A percentile compares a stretch with the other conserved stretches of the same genome.
These are phyloP conservation scores for Abscondita cerata DNA, from an alignment of 2,888 invertebrate species.

Conservation along the genomic window DNA sequence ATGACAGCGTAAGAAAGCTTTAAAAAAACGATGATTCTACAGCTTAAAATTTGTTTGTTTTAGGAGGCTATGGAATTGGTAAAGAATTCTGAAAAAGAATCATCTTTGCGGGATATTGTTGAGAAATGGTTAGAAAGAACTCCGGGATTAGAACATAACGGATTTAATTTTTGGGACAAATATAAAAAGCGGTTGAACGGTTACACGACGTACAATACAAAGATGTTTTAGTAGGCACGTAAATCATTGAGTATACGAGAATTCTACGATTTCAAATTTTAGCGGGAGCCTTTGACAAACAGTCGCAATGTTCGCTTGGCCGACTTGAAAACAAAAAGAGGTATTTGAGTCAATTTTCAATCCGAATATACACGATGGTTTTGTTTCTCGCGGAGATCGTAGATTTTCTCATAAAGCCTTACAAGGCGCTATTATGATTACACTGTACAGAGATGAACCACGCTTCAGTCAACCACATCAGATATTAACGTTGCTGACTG, in stretches of 20 bases:
- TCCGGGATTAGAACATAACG: slow-evolving; percentile 84
- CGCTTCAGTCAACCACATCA: slow-evolving; percentile 98
- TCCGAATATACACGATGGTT: slow-evolving; percentile 79
- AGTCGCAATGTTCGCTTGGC: slow-evolving; percentile 69
- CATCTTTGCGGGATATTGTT: slow-evolving; percentile 84
- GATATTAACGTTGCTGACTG: slow-evolving; percentile 92
- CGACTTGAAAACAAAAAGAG: slow-evolving; percentile 80
- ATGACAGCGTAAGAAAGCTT: slow-evolving; percentile 61
- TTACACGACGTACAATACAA: slow-evolving; percentile 75
- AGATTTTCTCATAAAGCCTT: slow-evolving; percentile 89
- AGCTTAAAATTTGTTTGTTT: slow-evolving; percentile 18
- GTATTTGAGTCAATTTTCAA: slow-evolving; percentile 92
- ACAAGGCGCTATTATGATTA: slow-evolving; percentile 98
- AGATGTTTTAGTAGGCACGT: slow-evolving; percentile 64
- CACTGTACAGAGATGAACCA: slow-evolving; percentile 95
- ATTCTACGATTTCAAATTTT: not conserved
- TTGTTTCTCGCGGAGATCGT: slow-evolving; percentile 86
- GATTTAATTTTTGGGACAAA: slow-evolving; percentile 95
- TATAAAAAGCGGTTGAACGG: slow-evolving; percentile 76
- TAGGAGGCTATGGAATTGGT: slow-evolving; percentile 63
- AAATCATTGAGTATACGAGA: not conserved
- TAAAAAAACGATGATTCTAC: not conserved
- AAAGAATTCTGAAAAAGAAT: slow-evolving; percentile 78
- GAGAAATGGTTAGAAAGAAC: slow-evolving; percentile 95
- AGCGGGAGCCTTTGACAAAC: slow-evolving; percentile 47